Evolutionary conservation across 2,113 vertebrate genomes (phyloP), one percentile per base, ranked within the genome.

Genomic region (Sorex fumeus): DNA sequence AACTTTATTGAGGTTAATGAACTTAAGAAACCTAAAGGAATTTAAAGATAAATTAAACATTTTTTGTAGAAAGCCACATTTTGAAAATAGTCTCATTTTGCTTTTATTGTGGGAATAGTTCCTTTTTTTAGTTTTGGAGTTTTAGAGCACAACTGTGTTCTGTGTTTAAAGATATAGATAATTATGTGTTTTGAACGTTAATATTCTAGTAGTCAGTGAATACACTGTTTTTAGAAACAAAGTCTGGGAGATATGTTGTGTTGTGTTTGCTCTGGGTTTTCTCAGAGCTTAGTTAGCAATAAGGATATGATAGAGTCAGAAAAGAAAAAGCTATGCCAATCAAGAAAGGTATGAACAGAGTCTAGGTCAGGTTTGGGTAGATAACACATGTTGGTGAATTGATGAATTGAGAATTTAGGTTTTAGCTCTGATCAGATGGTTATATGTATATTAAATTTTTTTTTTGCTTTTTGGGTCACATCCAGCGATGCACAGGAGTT

Each of bases 81-180:
- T 89, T 93, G 77, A 93, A 89, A 91, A 81, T 81, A 84, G 25
- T 64, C 13, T 82, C 36, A 60, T 93, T 91, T 90, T 95, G 15
- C 50, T 93, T 2, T 60, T 57, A 5, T 70, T 94, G 30, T 70
- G 78, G 57, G 62, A 93, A 83, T 50, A 57, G 10, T 66, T 28
- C 7, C 7, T 12, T 69, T 90, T 87, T 93, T 90, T n/a, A 85
- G n/a, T 84, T 71, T 50, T 67, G 45, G 57, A 60, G 10, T 93
- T 72, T 88, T 76, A 77, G 19, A 89, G n/a, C 40, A 88, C 62
- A 43, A 32, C 60, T 34, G n/a, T 6, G 43, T 66, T 70, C 67
- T 74, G 70, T n/a, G 43, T 79, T 87, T 84, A 28, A 82, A 83
- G 47, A 80, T n/a, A 45, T 21, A 87, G 79, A 88, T 67, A 62